phyloP scores from a whole-genome alignment of 2,888 invertebrate genomes.

The Napeogenes inachia region DNA sequence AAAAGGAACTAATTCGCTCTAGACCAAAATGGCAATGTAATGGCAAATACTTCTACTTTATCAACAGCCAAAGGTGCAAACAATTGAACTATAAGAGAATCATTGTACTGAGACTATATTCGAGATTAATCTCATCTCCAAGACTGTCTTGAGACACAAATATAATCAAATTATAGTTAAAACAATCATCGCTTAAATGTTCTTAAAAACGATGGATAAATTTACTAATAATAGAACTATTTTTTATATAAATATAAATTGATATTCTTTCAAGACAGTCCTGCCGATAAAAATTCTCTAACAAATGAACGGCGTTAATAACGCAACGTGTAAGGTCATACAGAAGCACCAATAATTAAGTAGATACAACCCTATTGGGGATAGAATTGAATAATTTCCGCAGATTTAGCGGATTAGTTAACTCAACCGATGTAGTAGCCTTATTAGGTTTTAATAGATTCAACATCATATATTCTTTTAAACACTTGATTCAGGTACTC shows the following conservation, averaged over 20 bases:
- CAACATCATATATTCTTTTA: constrained; percentile 47
- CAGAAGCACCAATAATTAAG: constrained; percentile 38
- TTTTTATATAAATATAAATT: constrained; percentile 6
- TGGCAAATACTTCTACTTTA: constrained; percentile 67
- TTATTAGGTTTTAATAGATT: constrained; percentile 39
- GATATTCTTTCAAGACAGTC: constrained; percentile 14
- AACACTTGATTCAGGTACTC: constrained; percentile 61
- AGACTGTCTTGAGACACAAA: constrained; percentile 18
- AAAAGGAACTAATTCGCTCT: constrained; percentile 74
- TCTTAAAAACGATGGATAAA: not conserved
- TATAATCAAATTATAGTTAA: constrained; percentile 4
- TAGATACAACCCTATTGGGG: constrained; percentile 30
- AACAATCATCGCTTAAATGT: not conserved
- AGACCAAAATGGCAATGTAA: constrained; percentile 76
- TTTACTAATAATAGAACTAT: not conserved
- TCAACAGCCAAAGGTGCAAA: constrained; percentile 60
- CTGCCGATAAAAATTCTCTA: constrained; percentile 6
- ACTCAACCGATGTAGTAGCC: constrained; percentile 36
- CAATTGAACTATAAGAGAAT: constrained; percentile 46
- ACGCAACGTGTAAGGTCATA: constrained; percentile 29
- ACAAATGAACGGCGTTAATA: constrained; percentile 25
- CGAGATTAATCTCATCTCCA: constrained; percentile 14
- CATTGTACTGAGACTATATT: constrained; percentile 39
- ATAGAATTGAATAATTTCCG: constrained; percentile 24
- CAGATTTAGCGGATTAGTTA: constrained; percentile 38